A percentile compares a stretch with the other conserved stretches of the same genome.
phyloP scores from a whole-genome alignment of 2,113 vertebrate species.

The Rhinopomastus cyanomelas region DNA sequence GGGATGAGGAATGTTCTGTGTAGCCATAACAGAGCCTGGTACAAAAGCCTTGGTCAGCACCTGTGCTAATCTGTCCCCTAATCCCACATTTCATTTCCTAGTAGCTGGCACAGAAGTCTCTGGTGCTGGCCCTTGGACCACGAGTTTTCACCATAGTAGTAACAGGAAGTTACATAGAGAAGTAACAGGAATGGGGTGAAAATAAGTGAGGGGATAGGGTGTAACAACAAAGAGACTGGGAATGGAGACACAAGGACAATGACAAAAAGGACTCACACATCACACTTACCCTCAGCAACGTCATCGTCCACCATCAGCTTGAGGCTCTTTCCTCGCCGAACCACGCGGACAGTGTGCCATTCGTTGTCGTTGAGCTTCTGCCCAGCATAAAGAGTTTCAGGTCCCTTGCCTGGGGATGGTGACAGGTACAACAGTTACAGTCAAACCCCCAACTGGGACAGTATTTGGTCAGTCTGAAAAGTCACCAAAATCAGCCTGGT shows the following conservation, averaged over 20 bases:
- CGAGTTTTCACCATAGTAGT: neutral
- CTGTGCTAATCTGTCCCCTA: neutral
- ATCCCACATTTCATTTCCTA: accelerated
- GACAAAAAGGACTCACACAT: neutral
- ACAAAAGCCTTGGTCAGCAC: neutral
- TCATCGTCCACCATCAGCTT: constrained; percentile 94
- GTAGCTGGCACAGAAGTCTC: neutral
- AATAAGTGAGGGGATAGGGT: accelerated
- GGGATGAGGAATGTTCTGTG: neutral
- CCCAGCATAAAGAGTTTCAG: constrained; percentile 94
- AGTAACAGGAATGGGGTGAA: neutral
- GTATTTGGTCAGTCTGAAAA: neutral
- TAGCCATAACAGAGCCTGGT: neutral
- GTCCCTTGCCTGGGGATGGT: constrained; percentile 89
- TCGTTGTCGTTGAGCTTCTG: constrained; percentile 98
- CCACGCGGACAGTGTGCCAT: constrained; percentile 94
- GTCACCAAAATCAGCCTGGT: constrained; percentile 73
- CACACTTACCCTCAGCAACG: constrained; percentile 88
- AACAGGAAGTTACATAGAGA: neutral
- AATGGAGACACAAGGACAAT: neutral
- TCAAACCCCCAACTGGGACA: neutral
- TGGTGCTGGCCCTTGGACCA: neutral
- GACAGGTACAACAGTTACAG: constrained; percentile 60
- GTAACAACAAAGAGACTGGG: neutral
- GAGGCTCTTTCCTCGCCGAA: constrained; percentile 91